phyloP scores from a whole-genome alignment of 2,113 vertebrate genomes.

The Gorilla gorilla region DNA sequence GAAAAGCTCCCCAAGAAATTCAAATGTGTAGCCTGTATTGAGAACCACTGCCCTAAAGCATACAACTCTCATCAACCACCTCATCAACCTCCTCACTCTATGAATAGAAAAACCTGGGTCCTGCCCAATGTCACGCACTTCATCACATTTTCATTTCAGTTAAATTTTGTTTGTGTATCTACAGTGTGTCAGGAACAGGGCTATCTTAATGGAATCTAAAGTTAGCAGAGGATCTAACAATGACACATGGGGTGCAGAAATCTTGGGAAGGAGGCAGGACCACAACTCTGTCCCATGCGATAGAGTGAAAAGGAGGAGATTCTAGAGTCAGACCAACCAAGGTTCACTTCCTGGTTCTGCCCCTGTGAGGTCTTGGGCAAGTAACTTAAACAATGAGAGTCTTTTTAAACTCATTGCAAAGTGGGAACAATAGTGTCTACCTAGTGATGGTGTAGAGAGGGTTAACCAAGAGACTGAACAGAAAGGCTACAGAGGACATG shows the following conservation, averaged over 20 bases:
- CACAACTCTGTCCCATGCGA: too few relatives aligned
- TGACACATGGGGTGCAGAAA: neutral
- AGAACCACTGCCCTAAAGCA: neutral
- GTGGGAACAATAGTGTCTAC: neutral
- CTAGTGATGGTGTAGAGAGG: neutral
- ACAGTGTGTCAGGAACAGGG: neutral
- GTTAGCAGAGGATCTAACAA: neutral
- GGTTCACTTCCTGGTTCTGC: neutral
- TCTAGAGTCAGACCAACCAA: neutral
- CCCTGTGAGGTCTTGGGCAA: rapidly evolving
- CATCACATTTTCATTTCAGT: neutral
- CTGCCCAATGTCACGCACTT: neutral
- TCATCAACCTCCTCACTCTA: neutral
- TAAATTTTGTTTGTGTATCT: neutral
- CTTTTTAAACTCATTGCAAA: neutral
- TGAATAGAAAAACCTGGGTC: neutral
- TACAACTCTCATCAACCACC: neutral
- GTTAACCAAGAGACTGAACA: neutral
- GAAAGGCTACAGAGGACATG: neutral
- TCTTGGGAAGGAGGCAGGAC: rapidly evolving
- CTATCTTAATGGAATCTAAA: neutral
- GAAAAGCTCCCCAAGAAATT: neutral
- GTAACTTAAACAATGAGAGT: neutral
- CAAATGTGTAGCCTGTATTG: neutral
- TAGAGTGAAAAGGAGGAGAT: neutral